These are phyloP conservation scores for Aramus guarauna DNA, from an alignment of 2,113 vertebrate genomes.

Conservation along the genomic window DNA sequence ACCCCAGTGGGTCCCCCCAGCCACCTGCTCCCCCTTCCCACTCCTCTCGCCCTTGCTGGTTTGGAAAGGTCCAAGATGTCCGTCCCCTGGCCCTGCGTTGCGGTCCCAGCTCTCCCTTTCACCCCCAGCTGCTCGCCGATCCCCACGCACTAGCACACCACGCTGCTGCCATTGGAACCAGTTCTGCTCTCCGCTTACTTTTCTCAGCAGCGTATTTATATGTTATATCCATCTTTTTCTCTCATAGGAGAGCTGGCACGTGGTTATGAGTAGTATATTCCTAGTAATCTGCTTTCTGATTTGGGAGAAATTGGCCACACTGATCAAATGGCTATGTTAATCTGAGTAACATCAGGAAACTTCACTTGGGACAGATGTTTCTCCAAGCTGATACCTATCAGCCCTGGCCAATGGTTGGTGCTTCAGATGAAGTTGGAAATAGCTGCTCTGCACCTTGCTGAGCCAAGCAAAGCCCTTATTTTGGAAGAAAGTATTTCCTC, in stretches of 20 bases:
- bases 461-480: neutral
- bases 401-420: neutral
- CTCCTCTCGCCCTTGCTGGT: neutral
- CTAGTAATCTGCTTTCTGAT: neutral
- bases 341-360: neutral
- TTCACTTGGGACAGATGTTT: neutral
- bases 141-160: neutral
- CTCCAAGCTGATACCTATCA: neutral
- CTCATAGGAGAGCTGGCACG: neutral
- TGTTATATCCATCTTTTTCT: neutral
- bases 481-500: neutral
- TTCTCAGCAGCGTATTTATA: neutral
- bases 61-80: neutral
- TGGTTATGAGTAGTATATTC: neutral
- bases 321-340: neutral
- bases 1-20: fast-evolving
- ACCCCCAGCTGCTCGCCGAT: fast-evolving
- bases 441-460: neutral
- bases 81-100: neutral
- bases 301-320: neutral
- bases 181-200: neutral
- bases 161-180: neutral
- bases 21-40: neutral
- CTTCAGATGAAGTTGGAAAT: neutral
- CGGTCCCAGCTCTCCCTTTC: neutral